Percentiles rank a stretch among this genome's conserved stretches.
Evolutionary conservation across 2,113 vertebrate species (phyloP).

Genomic region (Phylloscopus trochiloides): DNA sequence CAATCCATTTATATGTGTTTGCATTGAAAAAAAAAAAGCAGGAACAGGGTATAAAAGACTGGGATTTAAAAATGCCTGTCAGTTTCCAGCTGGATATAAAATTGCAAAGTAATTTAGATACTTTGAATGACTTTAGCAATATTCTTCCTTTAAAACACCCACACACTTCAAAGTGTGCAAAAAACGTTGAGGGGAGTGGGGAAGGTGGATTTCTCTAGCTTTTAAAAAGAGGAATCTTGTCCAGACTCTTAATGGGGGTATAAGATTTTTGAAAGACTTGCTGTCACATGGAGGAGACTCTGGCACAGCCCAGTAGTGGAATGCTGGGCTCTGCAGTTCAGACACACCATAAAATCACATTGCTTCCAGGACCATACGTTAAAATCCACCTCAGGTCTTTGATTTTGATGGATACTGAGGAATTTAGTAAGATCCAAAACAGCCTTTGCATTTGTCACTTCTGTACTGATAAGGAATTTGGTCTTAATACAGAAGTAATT

Average conservation of each 20-base stretch:
- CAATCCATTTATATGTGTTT: not conserved
- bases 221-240: not conserved
- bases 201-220: not conserved
- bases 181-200: not conserved
- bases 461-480: not conserved
- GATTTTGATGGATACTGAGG: not conserved
- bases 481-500: not conserved
- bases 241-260: too few relatives aligned
- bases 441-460: not conserved
- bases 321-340: not conserved
- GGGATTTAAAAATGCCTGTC: not conserved
- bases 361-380: not conserved
- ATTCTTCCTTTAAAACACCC: not conserved
- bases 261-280: not conserved
- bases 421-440: not conserved
- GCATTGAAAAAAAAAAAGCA: not conserved
- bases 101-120: not conserved
- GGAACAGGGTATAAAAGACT: not conserved
- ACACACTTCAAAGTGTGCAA: not conserved
- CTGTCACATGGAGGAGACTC: not conserved
- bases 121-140: not conserved
- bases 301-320: not conserved
- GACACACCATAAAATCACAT: not conserved
- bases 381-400: not conserved
- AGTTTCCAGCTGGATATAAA: not conserved